phyloP scores from a whole-genome alignment of 2,888 invertebrate species.

The Uloborus plumipes region DNA sequence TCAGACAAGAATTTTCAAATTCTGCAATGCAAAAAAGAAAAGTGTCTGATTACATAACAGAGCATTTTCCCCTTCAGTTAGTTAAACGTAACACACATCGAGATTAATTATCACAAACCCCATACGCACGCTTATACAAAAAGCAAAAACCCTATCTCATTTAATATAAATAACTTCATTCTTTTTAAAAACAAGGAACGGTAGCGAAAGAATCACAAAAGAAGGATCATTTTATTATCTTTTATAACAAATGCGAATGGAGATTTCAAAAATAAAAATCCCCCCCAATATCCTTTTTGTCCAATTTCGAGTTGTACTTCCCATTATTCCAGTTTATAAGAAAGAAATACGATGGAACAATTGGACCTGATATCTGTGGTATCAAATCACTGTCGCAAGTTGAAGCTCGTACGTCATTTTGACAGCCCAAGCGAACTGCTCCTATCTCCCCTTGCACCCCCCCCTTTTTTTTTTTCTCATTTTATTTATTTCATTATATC shows the following conservation, averaged over 20 bases:
- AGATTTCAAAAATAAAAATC: conserved; percentile 33
- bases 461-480: conserved; percentile 7
- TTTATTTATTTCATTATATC: not conserved
- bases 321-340: conserved; percentile 50
- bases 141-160: too few species aligned
- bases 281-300: conserved; percentile 41
- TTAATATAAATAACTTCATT: too few species aligned
- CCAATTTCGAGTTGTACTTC: conserved; percentile 28
- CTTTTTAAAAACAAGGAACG: too few species aligned
- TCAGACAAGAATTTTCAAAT: too few species aligned
- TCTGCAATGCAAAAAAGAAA: too few species aligned
- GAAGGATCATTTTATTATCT: conserved; percentile 43
- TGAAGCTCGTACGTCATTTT: conserved; percentile 45
- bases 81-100: too few species aligned
- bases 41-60: too few species aligned
- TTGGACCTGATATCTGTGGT: conserved; percentile 44
- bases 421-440: conserved; percentile 43
- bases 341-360: conserved; percentile 23
- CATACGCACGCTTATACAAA: too few species aligned
- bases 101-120: too few species aligned
- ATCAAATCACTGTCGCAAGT: conserved; percentile 25
- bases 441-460: not conserved
- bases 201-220: too few species aligned
- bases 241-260: conserved; percentile 31
- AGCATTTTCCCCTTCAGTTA: too few species aligned